These are phyloP conservation scores for Lasioglossum lativentre DNA, from an alignment of 2,888 invertebrate genomes.

Conservation along the genomic window DNA sequence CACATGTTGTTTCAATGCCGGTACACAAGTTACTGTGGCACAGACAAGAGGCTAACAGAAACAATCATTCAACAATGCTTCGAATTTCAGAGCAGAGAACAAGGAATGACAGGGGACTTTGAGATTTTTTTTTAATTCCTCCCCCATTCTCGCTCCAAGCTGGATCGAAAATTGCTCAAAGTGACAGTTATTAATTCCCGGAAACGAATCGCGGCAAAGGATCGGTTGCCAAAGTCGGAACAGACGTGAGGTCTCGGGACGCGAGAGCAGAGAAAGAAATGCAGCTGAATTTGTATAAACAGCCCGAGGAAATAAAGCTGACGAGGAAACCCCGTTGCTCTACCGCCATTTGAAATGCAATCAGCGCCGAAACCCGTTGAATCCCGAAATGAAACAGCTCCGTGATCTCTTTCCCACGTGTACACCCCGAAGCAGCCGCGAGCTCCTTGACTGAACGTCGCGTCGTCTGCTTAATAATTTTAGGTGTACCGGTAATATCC, in stretches of 20 bases:
- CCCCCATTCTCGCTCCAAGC: not conserved
- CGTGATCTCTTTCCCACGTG: not conserved
- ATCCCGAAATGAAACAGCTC: not conserved
- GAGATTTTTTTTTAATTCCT: too few relatives aligned
- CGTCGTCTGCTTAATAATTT: not conserved
- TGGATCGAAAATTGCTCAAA: not conserved
- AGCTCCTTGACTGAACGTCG: not conserved
- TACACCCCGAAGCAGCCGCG: not conserved
- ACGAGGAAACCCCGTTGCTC: not conserved
- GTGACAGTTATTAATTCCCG: conserved; percentile 5
- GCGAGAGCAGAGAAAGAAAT: not conserved
- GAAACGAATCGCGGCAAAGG: not conserved
- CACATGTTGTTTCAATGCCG: too few relatives aligned
- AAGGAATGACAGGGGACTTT: not conserved
- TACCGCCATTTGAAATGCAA: conserved; percentile 13
- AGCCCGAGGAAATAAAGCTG: conserved; percentile 30
- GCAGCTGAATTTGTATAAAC: conserved; percentile 21
- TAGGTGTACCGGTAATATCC: not conserved
- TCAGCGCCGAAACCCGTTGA: conserved; percentile 7
- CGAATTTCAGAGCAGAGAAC: not conserved
- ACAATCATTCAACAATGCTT: too few relatives aligned
- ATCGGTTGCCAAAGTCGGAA: conserved; percentile 3
- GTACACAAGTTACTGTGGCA: too few relatives aligned
- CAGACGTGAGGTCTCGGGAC: not conserved
- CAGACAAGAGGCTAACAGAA: too few relatives aligned